Percentiles rank a stretch among this genome's conserved stretches.
Evolutionary conservation across 2,797 vertebrate genomes (phyloP).

Genomic region (Bovichtus variegatus): DNA sequence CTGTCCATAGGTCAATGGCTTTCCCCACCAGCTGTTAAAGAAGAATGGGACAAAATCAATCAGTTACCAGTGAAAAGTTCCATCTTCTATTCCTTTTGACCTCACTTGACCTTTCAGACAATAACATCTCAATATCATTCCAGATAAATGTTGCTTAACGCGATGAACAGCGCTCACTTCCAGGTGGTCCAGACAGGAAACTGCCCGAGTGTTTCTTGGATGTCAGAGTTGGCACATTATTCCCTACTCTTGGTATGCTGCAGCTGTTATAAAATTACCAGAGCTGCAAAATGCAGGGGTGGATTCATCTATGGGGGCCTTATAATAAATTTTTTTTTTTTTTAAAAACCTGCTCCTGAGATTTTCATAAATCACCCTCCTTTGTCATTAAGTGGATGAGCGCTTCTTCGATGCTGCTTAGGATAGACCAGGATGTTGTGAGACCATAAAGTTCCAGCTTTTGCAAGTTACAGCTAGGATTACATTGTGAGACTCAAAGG

Average conservation of each 20-base stretch:
- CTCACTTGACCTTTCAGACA: constrained; percentile 78
- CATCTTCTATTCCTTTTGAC: constrained; percentile 68
- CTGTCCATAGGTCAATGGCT: constrained; percentile 68
- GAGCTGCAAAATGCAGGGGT: constrained; percentile 28
- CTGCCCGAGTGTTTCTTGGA: constrained; percentile 67
- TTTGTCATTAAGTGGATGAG: constrained; percentile 6
- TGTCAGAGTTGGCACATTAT: constrained; percentile 44
- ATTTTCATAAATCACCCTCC: constrained; percentile 17
- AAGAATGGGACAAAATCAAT: constrained; percentile 77
- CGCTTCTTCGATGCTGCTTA: constrained; percentile 5
- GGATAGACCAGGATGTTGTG: neutral
- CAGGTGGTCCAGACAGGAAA: constrained; percentile 80
- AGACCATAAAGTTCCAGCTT: constrained; percentile 22
- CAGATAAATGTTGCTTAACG: constrained; percentile 65
- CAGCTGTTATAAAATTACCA: constrained; percentile 58
- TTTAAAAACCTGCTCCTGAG: constrained; percentile 8
- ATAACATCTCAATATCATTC: constrained; percentile 60
- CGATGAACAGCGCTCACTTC: constrained; percentile 43
- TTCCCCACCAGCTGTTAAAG: constrained; percentile 68
- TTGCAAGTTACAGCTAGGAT: constrained; percentile 42
- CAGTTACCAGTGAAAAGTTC: constrained; percentile 73
- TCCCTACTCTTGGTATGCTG: constrained; percentile 47
- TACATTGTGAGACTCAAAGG: constrained; percentile 45
- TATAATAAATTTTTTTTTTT: too few species aligned
- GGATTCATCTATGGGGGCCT: constrained; percentile 20